A percentile compares a stretch with the other conserved stretches of the same genome.
Conservation (phyloP, 2,888 invertebrate species). For the Caenorhabditis sp. region DNA sequence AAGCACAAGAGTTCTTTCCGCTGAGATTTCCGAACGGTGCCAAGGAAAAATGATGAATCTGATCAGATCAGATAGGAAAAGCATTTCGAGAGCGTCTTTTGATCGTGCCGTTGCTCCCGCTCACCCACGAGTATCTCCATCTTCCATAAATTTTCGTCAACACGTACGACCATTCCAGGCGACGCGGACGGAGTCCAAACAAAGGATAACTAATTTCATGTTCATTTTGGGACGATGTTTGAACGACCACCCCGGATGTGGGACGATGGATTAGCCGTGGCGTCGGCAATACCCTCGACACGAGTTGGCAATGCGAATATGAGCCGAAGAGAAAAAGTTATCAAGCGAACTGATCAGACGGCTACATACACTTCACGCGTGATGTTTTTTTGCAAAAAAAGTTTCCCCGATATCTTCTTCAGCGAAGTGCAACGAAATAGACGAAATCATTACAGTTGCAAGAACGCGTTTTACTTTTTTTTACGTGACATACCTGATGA, state of each 20-base stretch:
- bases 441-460: constrained; percentile 6
- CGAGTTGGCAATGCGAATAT: constrained; percentile 15
- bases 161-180: constrained; percentile 17
- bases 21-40: constrained; percentile 16
- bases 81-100: constrained; percentile 2
- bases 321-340: constrained; percentile 32
- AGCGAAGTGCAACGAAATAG: constrained; percentile 19
- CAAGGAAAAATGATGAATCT: neutral
- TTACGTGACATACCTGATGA: constrained; percentile 38
- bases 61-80: neutral
- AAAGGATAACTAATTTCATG: constrained; percentile 50
- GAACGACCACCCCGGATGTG: constrained; percentile 29
- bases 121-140: constrained; percentile 8
- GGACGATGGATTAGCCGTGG: constrained; percentile 28
- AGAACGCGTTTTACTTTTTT: neutral
- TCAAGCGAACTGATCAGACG: constrained; percentile 36
- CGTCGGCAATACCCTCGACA: constrained; percentile 3
- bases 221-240: constrained; percentile 39
- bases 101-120: neutral
- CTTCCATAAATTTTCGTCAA: constrained; percentile 41
- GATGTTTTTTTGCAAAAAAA: constrained; percentile 40
- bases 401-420: neutral
- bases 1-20: constrained; percentile 14
- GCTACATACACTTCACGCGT: constrained; percentile 37
- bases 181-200: constrained; percentile 26